These are phyloP conservation scores for Limnothrissa miodon DNA, from an alignment of 2,113 vertebrate species.

Conservation along the genomic window DNA sequence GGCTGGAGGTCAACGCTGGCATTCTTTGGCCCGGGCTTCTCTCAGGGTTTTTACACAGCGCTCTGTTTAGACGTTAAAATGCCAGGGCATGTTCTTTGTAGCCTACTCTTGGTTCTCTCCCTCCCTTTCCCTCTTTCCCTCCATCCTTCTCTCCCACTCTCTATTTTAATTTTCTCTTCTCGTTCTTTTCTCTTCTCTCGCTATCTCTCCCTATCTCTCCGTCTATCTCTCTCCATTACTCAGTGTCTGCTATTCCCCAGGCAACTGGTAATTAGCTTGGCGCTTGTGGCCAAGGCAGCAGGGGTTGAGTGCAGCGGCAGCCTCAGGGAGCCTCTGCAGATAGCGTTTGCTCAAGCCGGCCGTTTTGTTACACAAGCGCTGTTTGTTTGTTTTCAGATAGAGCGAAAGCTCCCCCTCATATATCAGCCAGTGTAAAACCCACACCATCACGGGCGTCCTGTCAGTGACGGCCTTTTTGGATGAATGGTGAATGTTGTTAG, in stretches of 20 bases:
- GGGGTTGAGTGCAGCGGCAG: not conserved
- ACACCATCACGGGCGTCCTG: not conserved
- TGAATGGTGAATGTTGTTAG: not conserved
- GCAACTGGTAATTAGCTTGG: not conserved
- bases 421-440: not conserved
- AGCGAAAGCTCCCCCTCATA: not conserved
- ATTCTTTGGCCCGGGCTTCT: not conserved
- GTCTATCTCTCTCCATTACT: not conserved
- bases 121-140: not conserved
- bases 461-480: not conserved
- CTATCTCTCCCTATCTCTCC: not conserved
- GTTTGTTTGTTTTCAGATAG: slow-evolving; percentile 12
- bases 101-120: not conserved
- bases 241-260: not conserved
- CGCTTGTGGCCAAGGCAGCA: not conserved
- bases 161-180: not conserved
- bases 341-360: not conserved
- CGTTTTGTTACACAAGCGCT: not conserved
- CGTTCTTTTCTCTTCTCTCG: not conserved
- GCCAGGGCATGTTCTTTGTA: not conserved
- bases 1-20: not conserved
- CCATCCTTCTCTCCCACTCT: not conserved
- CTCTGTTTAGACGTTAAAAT: not conserved
- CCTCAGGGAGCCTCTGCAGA: not conserved
- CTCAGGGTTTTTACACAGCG: not conserved